Percentiles rank a stretch among this genome's conserved stretches.
phyloP scores from a whole-genome alignment of 2,888 invertebrate species.

The Drosophila niveifrons region DNA sequence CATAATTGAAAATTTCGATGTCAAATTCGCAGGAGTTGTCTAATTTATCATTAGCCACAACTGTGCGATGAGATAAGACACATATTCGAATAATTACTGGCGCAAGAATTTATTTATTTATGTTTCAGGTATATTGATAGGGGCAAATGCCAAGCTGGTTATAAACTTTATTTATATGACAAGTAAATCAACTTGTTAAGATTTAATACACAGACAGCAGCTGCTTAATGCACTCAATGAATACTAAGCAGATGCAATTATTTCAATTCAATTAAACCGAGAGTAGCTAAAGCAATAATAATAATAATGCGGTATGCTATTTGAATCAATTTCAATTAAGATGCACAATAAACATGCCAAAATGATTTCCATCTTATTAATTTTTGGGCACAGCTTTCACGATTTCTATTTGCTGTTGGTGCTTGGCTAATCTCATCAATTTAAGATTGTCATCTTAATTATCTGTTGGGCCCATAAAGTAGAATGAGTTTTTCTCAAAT shows the following conservation, averaged over 20 bases:
- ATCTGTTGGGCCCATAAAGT: slow-evolving; percentile 14
- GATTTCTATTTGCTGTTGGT: slow-evolving; percentile 20
- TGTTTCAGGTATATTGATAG: slow-evolving; percentile 11
- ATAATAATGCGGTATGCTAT: background rate
- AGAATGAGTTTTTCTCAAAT: slow-evolving; percentile 45
- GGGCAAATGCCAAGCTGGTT: slow-evolving; percentile 5
- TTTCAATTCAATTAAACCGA: slow-evolving; percentile 56
- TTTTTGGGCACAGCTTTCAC: slow-evolving; percentile 4
- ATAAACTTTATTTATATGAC: slow-evolving; percentile 20
- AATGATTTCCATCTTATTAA: background rate
- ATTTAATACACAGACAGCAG: slow-evolving; percentile 26
- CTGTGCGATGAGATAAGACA: slow-evolving; percentile 4
- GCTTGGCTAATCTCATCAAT: slow-evolving; percentile 6
- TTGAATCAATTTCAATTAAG: background rate
- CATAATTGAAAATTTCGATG: slow-evolving; percentile 77
- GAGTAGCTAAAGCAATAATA: background rate
- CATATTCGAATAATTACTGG: background rate
- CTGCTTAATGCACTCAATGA: slow-evolving; percentile 56
- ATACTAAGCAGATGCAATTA: slow-evolving; percentile 67
- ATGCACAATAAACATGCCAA: background rate
- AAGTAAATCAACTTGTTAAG: slow-evolving; percentile 28
- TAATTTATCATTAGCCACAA: slow-evolving; percentile 17
- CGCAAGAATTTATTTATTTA: slow-evolving; percentile 2
- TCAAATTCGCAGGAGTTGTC: slow-evolving; percentile 16
- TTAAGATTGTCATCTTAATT: slow-evolving; percentile 19